Evolutionary conservation across 2,888 invertebrate genomes (phyloP).

Genomic region (Acleris literana): DNA sequence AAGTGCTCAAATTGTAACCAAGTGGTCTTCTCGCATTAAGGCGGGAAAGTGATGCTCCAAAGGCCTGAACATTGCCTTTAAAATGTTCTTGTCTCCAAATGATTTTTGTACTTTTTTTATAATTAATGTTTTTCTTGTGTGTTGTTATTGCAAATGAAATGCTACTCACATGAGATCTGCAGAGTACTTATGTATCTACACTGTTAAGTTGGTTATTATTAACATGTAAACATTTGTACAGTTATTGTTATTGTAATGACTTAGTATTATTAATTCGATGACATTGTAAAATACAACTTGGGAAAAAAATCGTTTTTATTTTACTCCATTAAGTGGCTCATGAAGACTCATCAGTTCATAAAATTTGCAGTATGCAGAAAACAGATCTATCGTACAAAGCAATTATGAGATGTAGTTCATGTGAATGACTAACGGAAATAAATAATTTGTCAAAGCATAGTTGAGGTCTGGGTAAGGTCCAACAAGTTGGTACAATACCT

Average conservation of each 20-base stretch:
- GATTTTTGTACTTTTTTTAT: conserved; percentile 68
- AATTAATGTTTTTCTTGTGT: conserved; percentile 49
- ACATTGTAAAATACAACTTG: conserved; percentile 59
- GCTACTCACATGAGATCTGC: conserved; percentile 45
- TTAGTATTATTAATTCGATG: conserved; percentile 44
- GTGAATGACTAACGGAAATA: too few species aligned
- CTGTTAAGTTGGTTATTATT: conserved; percentile 60
- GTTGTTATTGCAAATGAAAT: conserved; percentile 40
- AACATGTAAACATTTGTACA: conserved; percentile 66
- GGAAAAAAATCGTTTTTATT: conserved; percentile 36
- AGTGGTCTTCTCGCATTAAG: conserved; percentile 52
- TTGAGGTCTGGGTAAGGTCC: too few species aligned
- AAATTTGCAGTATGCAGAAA: too few species aligned
- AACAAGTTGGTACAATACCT: too few species aligned
- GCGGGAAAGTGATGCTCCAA: conserved; percentile 45
- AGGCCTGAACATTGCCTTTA: conserved; percentile 41
- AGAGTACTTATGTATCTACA: conserved; percentile 69
- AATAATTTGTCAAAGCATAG: too few species aligned
- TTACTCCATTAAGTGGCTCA: background rate
- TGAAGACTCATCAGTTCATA: too few species aligned
- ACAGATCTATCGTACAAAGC: too few species aligned
- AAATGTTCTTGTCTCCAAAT: conserved; percentile 36
- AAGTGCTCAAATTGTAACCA: conserved; percentile 67
- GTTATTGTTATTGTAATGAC: conserved; percentile 60
- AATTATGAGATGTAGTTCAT: too few species aligned